Base-by-base conservation (phyloP, 2,113 vertebrate species). In the Egretta garzetta region DNA sequence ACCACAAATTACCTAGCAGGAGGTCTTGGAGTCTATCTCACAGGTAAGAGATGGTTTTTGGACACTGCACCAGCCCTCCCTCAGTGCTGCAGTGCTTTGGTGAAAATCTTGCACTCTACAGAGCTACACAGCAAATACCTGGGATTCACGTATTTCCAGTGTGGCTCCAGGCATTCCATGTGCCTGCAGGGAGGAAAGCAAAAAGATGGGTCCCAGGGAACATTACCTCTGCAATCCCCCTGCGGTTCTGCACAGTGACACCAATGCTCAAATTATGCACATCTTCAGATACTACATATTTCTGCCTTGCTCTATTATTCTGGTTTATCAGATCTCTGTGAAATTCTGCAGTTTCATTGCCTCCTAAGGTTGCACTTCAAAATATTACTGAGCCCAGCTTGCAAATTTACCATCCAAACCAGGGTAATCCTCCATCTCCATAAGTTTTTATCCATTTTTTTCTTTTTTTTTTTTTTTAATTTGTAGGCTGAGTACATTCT, bases 61-160 rank as follows among this genome's bases (percentile, higher is more conserved):
- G 63, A 7, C 32, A 14, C 30, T 27, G 35, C 10, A 30, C 14
- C 45, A 64, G n/a, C 28, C 27, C 21, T 52, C 5, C 49, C 49
- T 18, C 41, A 30, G 47, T 1, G 35, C 79, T 62, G 60, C 24
- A 59, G 68, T 1, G 1, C 37, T 74, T 41, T 50, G 49, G 15
- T 52, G 39, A 33, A 60, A 75, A 49, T 4, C 4, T 0, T 35
- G n/a, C 19, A 21, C 4, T 33, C 41, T 15, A 1, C 2, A 24
- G 72, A 87, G 83, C 35, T 53, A 13, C 32, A n/a, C 24, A 50
- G 37, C 55, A 62, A 83, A 62, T 4, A 23, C 14, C 56, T 33
- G 47, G 49, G 23, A 23, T 68, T n/a, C 18, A 43, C 8, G 32
- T 47, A 45, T 32, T 81, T 39, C 4, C 70, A 63, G 5, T 0